Base-by-base conservation (phyloP, 2,797 vertebrate genomes). In the Galaxias olidus region DNA sequence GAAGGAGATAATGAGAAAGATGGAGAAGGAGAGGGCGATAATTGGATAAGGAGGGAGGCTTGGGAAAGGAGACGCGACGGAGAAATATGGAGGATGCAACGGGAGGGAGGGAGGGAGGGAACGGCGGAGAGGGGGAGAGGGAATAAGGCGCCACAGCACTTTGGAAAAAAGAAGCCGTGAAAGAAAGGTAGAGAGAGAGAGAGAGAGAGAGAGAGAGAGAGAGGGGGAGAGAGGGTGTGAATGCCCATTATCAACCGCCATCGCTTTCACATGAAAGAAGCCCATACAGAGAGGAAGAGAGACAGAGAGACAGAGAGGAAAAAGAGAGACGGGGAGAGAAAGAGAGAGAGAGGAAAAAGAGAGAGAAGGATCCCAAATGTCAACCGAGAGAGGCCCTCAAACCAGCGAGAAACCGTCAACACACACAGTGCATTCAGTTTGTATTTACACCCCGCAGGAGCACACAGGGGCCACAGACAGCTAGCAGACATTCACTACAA, bases 201-300 rank as follows among this genome's bases (percentile, higher is more conserved):
- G 30, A n/a, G 12, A 57, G 8, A n/a, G 8, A 43, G 9, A 51
- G 62, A 74, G 41, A 44, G 53, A 62, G 18, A 73, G 44, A 66
- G n/a, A 3, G 17, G n/a, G n/a, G 50, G 45, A 54, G 14, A 17
- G 56, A 43, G 30, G 30, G 30, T 30, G 30, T 30, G 30, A 82
- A 76, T 74, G 80, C 73, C 69, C 72, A 84, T 84, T 84, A 88
- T 80, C 83, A 83, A 79, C 80, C 86, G 73, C 81, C 79, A 82
- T 84, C 78, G 69, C 62, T 51, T 68, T 40, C 60, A 61, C 71
- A 15, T 63, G 61, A 71, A 53, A 62, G 66, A 69, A 72, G 7
- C 42, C 12, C 79, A 79, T 72, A 71, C 77, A 64, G 68, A 63
- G 54, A 70, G 68, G 73, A 69, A 72, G 76, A 79, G 77, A 66